Evolutionary conservation across 2,888 invertebrate species (phyloP).

Genomic region (Panorpa germanica): DNA sequence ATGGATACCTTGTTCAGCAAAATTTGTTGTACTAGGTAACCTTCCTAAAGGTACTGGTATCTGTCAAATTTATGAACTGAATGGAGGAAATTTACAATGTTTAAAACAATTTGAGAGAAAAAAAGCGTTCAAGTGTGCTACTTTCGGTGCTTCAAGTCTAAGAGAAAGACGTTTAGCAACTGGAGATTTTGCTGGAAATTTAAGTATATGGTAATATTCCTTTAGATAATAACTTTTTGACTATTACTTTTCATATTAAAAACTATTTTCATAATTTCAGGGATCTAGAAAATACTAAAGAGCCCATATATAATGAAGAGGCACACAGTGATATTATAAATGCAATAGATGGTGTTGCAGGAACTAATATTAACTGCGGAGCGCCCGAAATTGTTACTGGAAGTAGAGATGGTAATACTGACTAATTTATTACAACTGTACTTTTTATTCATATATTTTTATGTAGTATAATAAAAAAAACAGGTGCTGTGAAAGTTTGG

Average conservation of each 20-base stretch:
- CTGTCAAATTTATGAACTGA: conserved; percentile 62
- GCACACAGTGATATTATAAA: conserved; percentile 79
- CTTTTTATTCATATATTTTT: conserved; percentile 5
- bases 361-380: conserved; percentile 61
- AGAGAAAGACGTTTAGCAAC: conserved; percentile 69
- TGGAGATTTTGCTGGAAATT: conserved; percentile 73
- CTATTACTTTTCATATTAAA: too few species aligned
- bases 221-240: too few species aligned
- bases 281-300: conserved; percentile 55
- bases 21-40: conserved; percentile 76
- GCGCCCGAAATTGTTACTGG: conserved; percentile 93
- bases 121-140: conserved; percentile 81
- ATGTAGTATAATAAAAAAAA: too few species aligned
- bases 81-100: conserved; percentile 49
- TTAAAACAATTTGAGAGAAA: conserved; percentile 58
- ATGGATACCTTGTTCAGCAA: conserved; percentile 91
- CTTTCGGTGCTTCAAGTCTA: conserved; percentile 76
- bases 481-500: conserved; percentile 84
- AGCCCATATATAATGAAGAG: conserved; percentile 56
- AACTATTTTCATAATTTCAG: conserved; percentile 28
- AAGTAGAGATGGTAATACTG: conserved; percentile 60
- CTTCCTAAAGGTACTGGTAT: conserved; percentile 72
- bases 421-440: background rate
- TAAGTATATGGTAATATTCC: conserved; percentile 75
- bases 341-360: conserved; percentile 79